Conservation (phyloP, 2,797 vertebrate species). For the Onychomys torridus region DNA sequence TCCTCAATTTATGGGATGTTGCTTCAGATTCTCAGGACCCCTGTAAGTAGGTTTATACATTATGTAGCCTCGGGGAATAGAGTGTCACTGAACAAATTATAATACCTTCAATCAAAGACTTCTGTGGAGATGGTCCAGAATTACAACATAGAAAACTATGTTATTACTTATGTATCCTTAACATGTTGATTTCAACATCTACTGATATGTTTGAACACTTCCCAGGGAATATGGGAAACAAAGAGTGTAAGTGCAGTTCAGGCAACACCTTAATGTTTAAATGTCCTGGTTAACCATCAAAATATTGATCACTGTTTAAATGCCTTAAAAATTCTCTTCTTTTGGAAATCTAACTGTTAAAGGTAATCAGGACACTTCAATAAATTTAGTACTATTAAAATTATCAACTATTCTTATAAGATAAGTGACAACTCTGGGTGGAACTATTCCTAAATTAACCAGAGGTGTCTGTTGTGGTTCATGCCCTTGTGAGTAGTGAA, state of each 20-base stretch:
- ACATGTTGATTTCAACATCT: conserved; percentile 2
- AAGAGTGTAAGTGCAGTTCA: neutral
- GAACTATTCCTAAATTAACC: neutral
- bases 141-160: neutral
- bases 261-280: neutral
- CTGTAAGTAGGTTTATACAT: neutral
- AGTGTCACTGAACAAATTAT: conserved; percentile 32
- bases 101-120: conserved; percentile 9
- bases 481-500: neutral
- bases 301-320: neutral
- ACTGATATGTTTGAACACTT: neutral
- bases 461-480: neutral
- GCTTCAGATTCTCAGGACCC: neutral
- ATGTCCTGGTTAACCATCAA: neutral
- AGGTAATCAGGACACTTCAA: neutral
- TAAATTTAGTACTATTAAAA: neutral
- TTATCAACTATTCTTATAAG: neutral
- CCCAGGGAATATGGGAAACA: neutral
- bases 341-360: neutral
- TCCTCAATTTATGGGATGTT: neutral
- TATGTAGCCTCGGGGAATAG: neutral
- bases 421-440: neutral
- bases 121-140: conserved; percentile 1
- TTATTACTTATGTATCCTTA: neutral
- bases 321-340: neutral